These are phyloP conservation scores for Sminthopsis crassicaudata DNA, from an alignment of 2,113 vertebrate species.

Conservation along the genomic window DNA sequence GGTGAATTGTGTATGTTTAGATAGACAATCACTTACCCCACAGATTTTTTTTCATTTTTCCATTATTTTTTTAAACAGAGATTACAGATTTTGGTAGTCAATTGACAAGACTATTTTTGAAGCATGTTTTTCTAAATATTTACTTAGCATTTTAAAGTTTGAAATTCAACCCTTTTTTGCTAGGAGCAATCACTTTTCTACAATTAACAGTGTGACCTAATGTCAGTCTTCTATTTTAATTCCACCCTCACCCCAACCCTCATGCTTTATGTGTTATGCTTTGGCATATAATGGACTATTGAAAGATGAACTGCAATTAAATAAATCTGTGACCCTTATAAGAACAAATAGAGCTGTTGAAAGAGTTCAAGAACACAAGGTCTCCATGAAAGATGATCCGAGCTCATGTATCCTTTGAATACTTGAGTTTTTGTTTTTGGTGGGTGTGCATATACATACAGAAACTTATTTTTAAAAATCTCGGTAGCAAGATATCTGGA, in stretches of 20 bases:
- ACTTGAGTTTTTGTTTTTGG: slow-evolving; percentile 40
- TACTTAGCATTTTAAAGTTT: neutral
- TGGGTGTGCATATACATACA: slow-evolving; percentile 4
- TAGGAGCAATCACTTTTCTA: neutral
- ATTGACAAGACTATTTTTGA: neutral
- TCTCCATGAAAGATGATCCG: slow-evolving; percentile 51
- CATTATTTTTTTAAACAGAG: neutral
- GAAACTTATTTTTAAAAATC: slow-evolving; percentile 46
- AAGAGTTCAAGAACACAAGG: slow-evolving; percentile 53
- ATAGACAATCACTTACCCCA: neutral
- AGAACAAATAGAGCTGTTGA: slow-evolving; percentile 64
- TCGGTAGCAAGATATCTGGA: slow-evolving; percentile 59
- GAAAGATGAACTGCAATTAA: slow-evolving; percentile 57
- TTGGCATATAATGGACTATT: slow-evolving; percentile 35
- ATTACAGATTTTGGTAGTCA: neutral
- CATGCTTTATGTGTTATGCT: slow-evolving; percentile 14
- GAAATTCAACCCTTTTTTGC: slow-evolving; percentile 32
- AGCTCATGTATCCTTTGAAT: slow-evolving; percentile 56
- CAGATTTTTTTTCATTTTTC: neutral
- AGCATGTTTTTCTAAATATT: slow-evolving; percentile 1
- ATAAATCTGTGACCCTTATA: slow-evolving; percentile 50
- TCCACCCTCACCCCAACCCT: neutral
- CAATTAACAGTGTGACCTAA: neutral
- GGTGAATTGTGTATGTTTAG: slow-evolving; percentile 1
- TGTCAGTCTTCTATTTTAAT: neutral